Percentiles rank a stretch among this genome's conserved stretches.
Evolutionary conservation across 2,113 vertebrate genomes (phyloP).

Genomic region (Cyprinodon variegatus): DNA sequence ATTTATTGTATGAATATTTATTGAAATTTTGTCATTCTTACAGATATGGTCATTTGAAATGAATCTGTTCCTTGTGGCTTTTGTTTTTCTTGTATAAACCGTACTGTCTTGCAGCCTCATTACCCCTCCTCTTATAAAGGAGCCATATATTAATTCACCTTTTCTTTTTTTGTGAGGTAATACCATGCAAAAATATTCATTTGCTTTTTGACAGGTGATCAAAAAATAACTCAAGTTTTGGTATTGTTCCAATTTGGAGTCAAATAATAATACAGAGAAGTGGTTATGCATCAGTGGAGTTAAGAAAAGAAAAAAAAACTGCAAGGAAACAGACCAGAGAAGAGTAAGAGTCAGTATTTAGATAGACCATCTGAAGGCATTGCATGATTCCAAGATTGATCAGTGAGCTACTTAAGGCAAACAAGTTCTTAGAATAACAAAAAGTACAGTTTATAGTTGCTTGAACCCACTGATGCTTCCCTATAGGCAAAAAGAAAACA

Average conservation of each 20-base stretch:
- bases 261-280: constrained; percentile 26
- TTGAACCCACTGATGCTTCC: constrained; percentile 73
- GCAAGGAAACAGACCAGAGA: constrained; percentile 51
- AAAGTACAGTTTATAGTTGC: constrained; percentile 72
- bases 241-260: constrained; percentile 9
- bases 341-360: constrained; percentile 34
- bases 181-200: constrained; percentile 52
- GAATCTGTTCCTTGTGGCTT: constrained; percentile 54
- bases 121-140: constrained; percentile 10
- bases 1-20: constrained; percentile 72
- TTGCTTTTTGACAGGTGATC: constrained; percentile 1
- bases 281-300: constrained; percentile 22
- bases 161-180: constrained; percentile 32
- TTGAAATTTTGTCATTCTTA: constrained; percentile 67
- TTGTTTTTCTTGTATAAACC: constrained; percentile 69
- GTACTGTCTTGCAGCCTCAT: constrained; percentile 53
- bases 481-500: constrained; percentile 69
- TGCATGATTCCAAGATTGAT: constrained; percentile 85
- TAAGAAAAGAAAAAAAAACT: constrained; percentile 2
- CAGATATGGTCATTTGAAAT: constrained; percentile 69
- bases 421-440: constrained; percentile 73
- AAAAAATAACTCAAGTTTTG: neutral
- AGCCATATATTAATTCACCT: constrained; percentile 29
- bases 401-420: constrained; percentile 91
- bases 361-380: constrained; percentile 83